Evolutionary conservation across 2,113 vertebrate genomes (phyloP).

Genomic region (Heteronetta atricapilla): DNA sequence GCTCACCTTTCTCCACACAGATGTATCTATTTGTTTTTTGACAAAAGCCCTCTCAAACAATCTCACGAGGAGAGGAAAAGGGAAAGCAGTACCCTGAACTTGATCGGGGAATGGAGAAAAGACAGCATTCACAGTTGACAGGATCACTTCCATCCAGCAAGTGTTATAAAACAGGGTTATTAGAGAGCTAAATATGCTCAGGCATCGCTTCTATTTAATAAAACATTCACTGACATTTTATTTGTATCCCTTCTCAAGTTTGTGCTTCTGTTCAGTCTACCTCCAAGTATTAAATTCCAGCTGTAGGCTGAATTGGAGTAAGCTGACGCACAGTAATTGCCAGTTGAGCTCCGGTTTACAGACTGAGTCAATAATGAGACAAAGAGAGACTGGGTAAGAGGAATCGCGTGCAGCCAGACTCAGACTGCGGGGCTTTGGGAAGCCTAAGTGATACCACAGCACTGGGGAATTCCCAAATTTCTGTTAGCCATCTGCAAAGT

Average conservation of each 20-base stretch:
- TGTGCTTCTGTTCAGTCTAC: slow-evolving; percentile 57
- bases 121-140: slow-evolving; percentile 3
- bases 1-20: background rate
- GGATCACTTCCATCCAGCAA: slow-evolving; percentile 19
- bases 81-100: background rate
- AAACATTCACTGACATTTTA: slow-evolving; percentile 64
- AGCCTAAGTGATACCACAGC: background rate
- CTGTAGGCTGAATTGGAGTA: slow-evolving; percentile 36
- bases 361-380: slow-evolving; percentile 69
- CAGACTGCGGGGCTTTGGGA: background rate
- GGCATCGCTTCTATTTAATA: slow-evolving; percentile 43
- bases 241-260: slow-evolving; percentile 40
- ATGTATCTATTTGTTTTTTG: background rate
- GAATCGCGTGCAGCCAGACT: background rate
- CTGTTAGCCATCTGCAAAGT: background rate
- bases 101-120: background rate
- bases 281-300: slow-evolving; percentile 64
- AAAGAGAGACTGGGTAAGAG: slow-evolving; percentile 54
- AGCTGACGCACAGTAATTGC: slow-evolving; percentile 51
- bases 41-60: background rate
- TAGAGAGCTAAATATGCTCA: slow-evolving; percentile 27
- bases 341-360: slow-evolving; percentile 69
- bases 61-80: background rate
- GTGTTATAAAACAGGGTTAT: slow-evolving; percentile 27
- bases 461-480: slow-evolving; percentile 9